Evolutionary conservation across 2,888 invertebrate genomes (phyloP).

Genomic region (Drosophila kambysellisi): DNA sequence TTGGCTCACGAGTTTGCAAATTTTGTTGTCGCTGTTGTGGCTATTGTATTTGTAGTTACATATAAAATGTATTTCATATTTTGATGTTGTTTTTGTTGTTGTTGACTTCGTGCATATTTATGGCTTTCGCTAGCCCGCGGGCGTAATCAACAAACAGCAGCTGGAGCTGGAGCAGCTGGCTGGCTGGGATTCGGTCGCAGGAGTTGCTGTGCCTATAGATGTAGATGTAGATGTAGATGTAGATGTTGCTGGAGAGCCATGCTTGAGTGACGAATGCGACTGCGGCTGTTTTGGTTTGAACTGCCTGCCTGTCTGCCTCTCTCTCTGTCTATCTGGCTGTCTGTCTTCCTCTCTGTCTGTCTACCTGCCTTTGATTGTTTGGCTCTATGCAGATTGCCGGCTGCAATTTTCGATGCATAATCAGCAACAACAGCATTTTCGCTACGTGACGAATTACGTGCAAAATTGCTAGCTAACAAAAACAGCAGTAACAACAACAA

Average conservation of each 20-base stretch:
- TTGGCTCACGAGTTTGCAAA: slow-evolving; percentile 62
- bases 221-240: slow-evolving; percentile 6
- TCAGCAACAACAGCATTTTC: slow-evolving; percentile 62
- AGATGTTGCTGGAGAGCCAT: slow-evolving; percentile 26
- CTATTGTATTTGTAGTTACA: slow-evolving; percentile 26
- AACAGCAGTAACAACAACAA: slow-evolving; percentile 8
- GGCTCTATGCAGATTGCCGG: slow-evolving; percentile 72
- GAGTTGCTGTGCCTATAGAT: slow-evolving; percentile 15
- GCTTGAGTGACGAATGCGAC: slow-evolving; percentile 54
- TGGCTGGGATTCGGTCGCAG: slow-evolving; percentile 27
- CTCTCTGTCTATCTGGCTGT: neutral
- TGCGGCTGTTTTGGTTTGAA: slow-evolving; percentile 25
- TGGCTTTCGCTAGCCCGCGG: slow-evolving; percentile 62
- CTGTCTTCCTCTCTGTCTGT: neutral
- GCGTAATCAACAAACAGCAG: slow-evolving; percentile 42
- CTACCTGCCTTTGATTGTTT: slow-evolving; percentile 14
- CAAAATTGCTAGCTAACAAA: slow-evolving; percentile 66
- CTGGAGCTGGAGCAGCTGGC: slow-evolving; percentile 21
- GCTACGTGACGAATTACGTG: slow-evolving; percentile 79
- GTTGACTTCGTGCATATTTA: slow-evolving; percentile 53
- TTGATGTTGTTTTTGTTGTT: slow-evolving; percentile 14
- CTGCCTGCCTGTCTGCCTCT: slow-evolving; percentile 1
- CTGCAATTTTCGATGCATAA: slow-evolving; percentile 76
- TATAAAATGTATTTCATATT: slow-evolving; percentile 43
- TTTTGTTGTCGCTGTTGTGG: slow-evolving; percentile 36